Percentiles rank a stretch among this genome's conserved stretches.
These are phyloP conservation scores for Lycophotia porphyrea DNA, from an alignment of 2,888 invertebrate species.

Conservation along the genomic window DNA sequence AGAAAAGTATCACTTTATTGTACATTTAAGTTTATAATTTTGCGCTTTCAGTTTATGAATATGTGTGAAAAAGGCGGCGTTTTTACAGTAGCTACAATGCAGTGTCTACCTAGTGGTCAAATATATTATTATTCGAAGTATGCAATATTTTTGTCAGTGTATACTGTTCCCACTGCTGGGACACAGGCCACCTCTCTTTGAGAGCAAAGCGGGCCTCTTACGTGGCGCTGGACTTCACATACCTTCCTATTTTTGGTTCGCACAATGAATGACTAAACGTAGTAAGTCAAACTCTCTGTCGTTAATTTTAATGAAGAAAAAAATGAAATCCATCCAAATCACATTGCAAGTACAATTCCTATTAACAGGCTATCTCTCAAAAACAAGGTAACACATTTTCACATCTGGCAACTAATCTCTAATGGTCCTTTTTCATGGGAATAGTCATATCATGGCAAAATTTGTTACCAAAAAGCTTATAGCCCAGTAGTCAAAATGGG, in stretches of 20 bases:
- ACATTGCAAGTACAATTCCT: neutral
- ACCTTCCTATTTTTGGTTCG: neutral
- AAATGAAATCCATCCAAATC: neutral
- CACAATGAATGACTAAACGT: neutral
- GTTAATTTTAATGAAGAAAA: neutral
- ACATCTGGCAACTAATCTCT: conserved; percentile 32
- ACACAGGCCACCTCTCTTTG: neutral
- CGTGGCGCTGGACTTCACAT: too few species aligned
- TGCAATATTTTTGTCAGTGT: neutral
- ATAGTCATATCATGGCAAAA: conserved; percentile 27
- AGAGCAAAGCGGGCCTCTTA: neutral
- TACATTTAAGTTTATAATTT: conserved; percentile 32
- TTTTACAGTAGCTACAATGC: neutral
- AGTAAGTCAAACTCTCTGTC: neutral
- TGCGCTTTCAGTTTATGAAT: conserved; percentile 31
- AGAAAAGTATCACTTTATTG: conserved; percentile 36
- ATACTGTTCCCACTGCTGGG: neutral
- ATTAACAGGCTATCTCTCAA: neutral
- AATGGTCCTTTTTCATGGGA: conserved; percentile 41
- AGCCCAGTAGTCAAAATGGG: neutral
- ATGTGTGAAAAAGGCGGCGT: conserved; percentile 13
- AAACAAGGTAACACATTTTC: conserved; percentile 14
- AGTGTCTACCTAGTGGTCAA: neutral
- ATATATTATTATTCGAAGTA: neutral
- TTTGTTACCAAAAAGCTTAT: neutral